Percentiles rank a stretch among this genome's conserved stretches.
Evolutionary conservation across 1,140 invertebrate genomes (phyloP).

Genomic region (Papilio dardanus): DNA sequence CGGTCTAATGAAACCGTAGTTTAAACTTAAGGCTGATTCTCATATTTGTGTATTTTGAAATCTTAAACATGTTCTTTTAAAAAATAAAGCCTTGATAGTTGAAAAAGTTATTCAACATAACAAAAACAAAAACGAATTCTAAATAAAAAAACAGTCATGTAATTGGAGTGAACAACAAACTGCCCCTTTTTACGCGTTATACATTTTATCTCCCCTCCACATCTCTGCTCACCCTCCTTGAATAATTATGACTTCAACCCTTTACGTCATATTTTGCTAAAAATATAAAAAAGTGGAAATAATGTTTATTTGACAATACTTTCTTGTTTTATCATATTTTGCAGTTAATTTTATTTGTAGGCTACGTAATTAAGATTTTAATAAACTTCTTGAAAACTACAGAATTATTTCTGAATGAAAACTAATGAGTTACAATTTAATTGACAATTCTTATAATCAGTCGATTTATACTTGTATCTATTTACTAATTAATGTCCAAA

Average conservation of each 20-base stretch:
- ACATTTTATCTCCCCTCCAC: conserved; percentile 8
- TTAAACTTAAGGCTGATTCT: too few species aligned
- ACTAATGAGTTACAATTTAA: background rate
- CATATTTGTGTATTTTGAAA: background rate
- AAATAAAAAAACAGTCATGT: background rate
- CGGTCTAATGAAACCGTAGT: too few species aligned
- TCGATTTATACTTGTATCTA: too few species aligned
- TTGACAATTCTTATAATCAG: background rate
- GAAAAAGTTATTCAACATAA: background rate
- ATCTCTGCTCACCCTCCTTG: background rate
- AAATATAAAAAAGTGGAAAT: background rate
- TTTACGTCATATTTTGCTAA: background rate
- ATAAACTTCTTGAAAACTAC: background rate
- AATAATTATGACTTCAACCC: background rate
- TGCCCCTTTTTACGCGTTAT: background rate
- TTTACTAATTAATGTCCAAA: conserved; percentile 21
- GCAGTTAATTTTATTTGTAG: background rate
- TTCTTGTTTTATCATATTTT: background rate
- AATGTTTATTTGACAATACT: background rate
- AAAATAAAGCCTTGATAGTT: background rate
- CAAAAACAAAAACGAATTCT: background rate
- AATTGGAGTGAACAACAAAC: background rate
- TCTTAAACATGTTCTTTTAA: too few species aligned
- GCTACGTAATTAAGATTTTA: background rate
- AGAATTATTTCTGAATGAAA: background rate